Percentiles rank a stretch among this genome's conserved stretches.
These are phyloP conservation scores for Forbesichthys papilliferus DNA, from an alignment of 2,113 vertebrate species.

Conservation along the genomic window DNA sequence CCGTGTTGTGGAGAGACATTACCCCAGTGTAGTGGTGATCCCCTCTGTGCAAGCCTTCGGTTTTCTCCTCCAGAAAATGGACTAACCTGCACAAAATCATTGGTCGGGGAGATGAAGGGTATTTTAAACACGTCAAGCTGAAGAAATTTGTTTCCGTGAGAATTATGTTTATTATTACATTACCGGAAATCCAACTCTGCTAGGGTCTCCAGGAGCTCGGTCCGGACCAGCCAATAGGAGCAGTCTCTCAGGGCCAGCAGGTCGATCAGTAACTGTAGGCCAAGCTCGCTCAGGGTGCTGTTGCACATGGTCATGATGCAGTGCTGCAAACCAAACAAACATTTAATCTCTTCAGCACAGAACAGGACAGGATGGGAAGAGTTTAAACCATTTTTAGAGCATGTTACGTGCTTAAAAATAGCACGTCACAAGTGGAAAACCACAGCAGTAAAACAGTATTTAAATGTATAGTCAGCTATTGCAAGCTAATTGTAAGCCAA, in stretches of 20 bases:
- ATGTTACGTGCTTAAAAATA: too few species aligned
- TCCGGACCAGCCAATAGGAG: slow-evolving; percentile 96
- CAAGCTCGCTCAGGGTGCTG: slow-evolving; percentile 88
- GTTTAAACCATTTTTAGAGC: too few species aligned
- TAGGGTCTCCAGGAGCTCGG: slow-evolving; percentile 91
- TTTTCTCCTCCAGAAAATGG: slow-evolving; percentile 88
- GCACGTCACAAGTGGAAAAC: background rate
- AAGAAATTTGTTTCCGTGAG: background rate
- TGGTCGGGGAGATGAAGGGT: too few species aligned
- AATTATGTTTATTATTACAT: background rate
- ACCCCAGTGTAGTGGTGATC: slow-evolving; percentile 92
- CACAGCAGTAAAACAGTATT: background rate
- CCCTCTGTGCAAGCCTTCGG: slow-evolving; percentile 85
- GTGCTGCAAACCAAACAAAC: slow-evolving; percentile 77
- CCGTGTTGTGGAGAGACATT: slow-evolving; percentile 12
- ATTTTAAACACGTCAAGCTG: too few species aligned
- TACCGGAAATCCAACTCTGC: slow-evolving; percentile 95
- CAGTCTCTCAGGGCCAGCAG: slow-evolving; percentile 85
- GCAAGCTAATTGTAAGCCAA: too few species aligned
- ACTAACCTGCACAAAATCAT: slow-evolving; percentile 77
- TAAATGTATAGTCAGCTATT: too few species aligned
- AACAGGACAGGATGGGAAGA: background rate
- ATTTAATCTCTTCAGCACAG: background rate
- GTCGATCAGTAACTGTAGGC: slow-evolving; percentile 87
- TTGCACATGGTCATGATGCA: slow-evolving; percentile 89